phyloP scores from a whole-genome alignment of 2,113 vertebrate species.

The Emberiza fucata region DNA sequence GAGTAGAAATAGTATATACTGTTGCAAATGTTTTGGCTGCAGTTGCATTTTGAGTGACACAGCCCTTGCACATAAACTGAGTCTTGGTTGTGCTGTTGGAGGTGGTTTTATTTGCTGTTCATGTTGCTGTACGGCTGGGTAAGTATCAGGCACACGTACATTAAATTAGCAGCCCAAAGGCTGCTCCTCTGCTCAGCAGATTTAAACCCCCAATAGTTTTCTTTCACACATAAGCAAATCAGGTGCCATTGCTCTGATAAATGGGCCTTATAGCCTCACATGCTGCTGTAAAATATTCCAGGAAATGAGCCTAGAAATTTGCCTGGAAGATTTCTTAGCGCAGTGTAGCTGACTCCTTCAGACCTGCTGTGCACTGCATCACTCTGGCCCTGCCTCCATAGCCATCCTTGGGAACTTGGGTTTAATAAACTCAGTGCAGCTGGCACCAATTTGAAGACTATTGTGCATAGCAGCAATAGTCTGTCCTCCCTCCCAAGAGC shows the following conservation, averaged over 20 bases:
- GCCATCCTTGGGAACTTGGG: neutral
- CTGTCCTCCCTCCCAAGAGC: neutral
- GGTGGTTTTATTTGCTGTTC: neutral
- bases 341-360: accelerated
- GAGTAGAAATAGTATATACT: neutral
- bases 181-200: neutral
- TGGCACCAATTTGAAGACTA: neutral
- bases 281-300: neutral
- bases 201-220: neutral
- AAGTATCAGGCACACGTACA: neutral
- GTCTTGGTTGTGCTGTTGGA: neutral
- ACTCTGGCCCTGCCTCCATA: neutral
- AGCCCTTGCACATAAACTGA: neutral
- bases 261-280: neutral
- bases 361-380: neutral
- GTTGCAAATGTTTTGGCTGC: neutral
- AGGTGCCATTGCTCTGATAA: neutral
- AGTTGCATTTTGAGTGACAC: neutral
- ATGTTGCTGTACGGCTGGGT: neutral
- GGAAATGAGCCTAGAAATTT: neutral
- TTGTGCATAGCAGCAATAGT: neutral
- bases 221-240: neutral
- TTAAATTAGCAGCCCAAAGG: neutral
- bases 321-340: neutral
- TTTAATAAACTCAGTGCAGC: neutral